Evolutionary conservation across 1,140 invertebrate genomes (phyloP).

Genomic region (Paralvinella palmiformis): DNA sequence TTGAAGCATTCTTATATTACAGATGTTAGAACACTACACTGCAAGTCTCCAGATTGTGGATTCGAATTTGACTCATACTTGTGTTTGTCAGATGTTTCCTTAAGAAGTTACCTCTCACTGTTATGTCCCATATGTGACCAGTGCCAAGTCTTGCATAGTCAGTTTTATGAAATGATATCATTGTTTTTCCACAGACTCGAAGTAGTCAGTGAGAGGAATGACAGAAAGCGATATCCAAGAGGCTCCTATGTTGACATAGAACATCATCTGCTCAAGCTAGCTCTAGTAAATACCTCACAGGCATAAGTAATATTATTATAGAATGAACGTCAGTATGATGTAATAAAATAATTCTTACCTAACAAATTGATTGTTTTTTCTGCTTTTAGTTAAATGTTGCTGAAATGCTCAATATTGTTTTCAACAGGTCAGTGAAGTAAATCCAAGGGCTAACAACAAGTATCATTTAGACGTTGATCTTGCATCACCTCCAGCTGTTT

Average conservation of each 20-base stretch:
- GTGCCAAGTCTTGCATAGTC: too few species aligned
- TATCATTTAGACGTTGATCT: too few species aligned
- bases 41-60: too few species aligned
- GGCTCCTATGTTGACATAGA: slow-evolving; percentile 41
- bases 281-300: slow-evolving; percentile 25
- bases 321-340: neutral
- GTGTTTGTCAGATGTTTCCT: too few species aligned
- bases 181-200: slow-evolving; percentile 28
- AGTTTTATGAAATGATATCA: neutral
- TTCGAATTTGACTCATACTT: too few species aligned
- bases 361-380: neutral
- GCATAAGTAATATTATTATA: neutral
- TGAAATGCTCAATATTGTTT: neutral
- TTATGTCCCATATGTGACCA: too few species aligned
- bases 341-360: neutral
- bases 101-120: too few species aligned
- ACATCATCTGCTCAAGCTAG: slow-evolving; percentile 37
- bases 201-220: slow-evolving; percentile 35
- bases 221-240: slow-evolving; percentile 28
- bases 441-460: slow-evolving; percentile 21
- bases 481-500: too few species aligned
- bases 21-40: too few species aligned
- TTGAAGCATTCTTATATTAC: too few species aligned
- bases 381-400: neutral
- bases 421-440: slow-evolving; percentile 26